These are phyloP conservation scores for Elephantulus edwardii DNA, from an alignment of 2,113 vertebrate genomes.

Conservation along the genomic window DNA sequence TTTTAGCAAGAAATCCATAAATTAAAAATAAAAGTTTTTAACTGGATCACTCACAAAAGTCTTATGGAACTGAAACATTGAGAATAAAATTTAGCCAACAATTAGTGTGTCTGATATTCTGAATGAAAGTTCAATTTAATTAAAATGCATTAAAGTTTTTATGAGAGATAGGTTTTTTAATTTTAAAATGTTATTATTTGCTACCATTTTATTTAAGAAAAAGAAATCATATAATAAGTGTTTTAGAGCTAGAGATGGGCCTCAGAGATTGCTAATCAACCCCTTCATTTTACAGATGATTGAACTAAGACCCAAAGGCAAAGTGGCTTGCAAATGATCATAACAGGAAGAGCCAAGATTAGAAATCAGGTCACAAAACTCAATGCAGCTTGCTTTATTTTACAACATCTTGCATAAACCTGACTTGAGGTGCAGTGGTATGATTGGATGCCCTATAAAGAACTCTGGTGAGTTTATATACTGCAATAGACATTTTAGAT, in stretches of 20 bases:
- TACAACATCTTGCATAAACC: neutral
- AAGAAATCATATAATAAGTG: neutral
- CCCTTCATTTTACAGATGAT: conserved; percentile 37
- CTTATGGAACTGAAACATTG: neutral
- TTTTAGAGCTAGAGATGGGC: neutral
- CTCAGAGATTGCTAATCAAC: neutral
- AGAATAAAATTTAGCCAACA: neutral
- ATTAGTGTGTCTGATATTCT: neutral
- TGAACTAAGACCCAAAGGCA: neutral
- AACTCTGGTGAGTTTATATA: neutral
- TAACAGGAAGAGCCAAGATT: conserved; percentile 2
- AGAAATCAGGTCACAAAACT: conserved; percentile 39
- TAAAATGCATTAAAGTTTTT: neutral
- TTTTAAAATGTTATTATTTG: neutral
- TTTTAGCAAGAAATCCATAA: neutral
- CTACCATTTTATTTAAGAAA: neutral
- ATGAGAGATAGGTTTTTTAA: neutral
- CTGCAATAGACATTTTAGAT: neutral
- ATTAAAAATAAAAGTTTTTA: conserved; percentile 13
- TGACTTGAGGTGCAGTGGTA: neutral
- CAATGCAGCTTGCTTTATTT: neutral
- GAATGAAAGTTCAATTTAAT: neutral
- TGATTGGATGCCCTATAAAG: neutral
- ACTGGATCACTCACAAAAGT: neutral
- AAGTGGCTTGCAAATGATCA: neutral